Conservation (phyloP, 2,888 invertebrate genomes). For the Drosophila neonasuta region DNA sequence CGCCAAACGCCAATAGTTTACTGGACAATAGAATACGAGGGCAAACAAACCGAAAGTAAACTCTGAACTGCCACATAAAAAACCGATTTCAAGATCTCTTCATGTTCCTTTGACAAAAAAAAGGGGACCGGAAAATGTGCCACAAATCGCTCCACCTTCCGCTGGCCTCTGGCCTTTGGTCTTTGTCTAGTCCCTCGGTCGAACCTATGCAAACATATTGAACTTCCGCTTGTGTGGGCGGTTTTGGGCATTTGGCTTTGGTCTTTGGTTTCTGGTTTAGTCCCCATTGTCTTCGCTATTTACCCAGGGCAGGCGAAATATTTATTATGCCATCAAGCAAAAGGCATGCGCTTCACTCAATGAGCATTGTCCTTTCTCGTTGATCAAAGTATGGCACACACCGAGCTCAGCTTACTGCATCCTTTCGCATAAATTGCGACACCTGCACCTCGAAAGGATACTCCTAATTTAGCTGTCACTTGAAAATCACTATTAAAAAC, state of each 20-base stretch:
- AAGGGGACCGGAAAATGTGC: slow-evolving; percentile 45
- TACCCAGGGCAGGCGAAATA: slow-evolving; percentile 64
- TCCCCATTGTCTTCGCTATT: slow-evolving; percentile 65
- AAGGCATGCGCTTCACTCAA: slow-evolving; percentile 59
- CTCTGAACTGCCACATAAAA: slow-evolving; percentile 42
- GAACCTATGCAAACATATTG: slow-evolving; percentile 75
- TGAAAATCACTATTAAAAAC: neutral
- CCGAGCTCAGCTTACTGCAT: slow-evolving; percentile 34
- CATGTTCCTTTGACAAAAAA: slow-evolving; percentile 41
- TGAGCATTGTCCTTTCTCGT: slow-evolving; percentile 32
- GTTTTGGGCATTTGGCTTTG: slow-evolving; percentile 24
- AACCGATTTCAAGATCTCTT: slow-evolving; percentile 46
- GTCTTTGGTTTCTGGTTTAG: slow-evolving; percentile 42
- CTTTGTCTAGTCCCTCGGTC: slow-evolving; percentile 39
- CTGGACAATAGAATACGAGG: slow-evolving; percentile 34
- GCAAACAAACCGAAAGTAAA: slow-evolving; percentile 47
- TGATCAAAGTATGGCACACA: slow-evolving; percentile 27
- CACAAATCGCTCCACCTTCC: slow-evolving; percentile 57
- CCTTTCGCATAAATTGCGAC: slow-evolving; percentile 51
- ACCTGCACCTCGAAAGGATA: slow-evolving; percentile 18
- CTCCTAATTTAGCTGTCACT: neutral
- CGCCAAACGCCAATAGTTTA: slow-evolving; percentile 57
- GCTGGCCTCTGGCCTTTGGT: slow-evolving; percentile 1
- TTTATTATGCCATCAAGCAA: slow-evolving; percentile 77
- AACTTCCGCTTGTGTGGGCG: slow-evolving; percentile 67